Percentiles rank a stretch among this genome's conserved stretches.
Evolutionary conservation across 2,888 invertebrate species (phyloP).

Genomic region (Pantelozetes paolii): DNA sequence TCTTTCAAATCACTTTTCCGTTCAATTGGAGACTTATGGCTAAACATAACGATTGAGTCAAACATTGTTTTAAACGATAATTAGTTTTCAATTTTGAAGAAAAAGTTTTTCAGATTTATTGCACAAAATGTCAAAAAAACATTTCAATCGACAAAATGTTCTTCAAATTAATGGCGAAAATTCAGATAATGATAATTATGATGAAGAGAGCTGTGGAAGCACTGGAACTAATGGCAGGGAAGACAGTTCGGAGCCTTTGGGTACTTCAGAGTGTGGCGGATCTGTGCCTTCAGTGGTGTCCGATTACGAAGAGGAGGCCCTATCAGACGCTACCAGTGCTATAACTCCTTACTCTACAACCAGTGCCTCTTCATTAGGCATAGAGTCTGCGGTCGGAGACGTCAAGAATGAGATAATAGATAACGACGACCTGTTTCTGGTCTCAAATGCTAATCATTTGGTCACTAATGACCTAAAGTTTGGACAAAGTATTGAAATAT

Average conservation of each 20-base stretch:
- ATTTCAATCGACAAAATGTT: background rate
- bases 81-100: background rate
- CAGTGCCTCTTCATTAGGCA: conserved; percentile 20
- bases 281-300: conserved; percentile 12
- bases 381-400: conserved; percentile 12
- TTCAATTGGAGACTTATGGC: background rate
- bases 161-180: background rate
- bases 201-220: background rate
- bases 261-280: conserved; percentile 16
- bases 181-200: conserved; percentile 28
- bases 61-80: background rate
- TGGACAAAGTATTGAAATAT: background rate
- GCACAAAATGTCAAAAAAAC: conserved; percentile 3
- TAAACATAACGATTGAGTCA: background rate
- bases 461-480: conserved; percentile 13
- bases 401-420: conserved; percentile 29
- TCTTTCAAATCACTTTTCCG: background rate
- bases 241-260: conserved; percentile 25
- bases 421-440: conserved; percentile 8
- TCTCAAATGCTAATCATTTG: conserved; percentile 2
- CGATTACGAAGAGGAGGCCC: conserved; percentile 25
- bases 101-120: background rate
- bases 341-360: conserved; percentile 8
- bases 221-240: background rate
- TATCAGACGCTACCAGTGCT: conserved; percentile 19